phyloP scores from a whole-genome alignment of 2,113 vertebrate species.

The Castor canadensis region DNA sequence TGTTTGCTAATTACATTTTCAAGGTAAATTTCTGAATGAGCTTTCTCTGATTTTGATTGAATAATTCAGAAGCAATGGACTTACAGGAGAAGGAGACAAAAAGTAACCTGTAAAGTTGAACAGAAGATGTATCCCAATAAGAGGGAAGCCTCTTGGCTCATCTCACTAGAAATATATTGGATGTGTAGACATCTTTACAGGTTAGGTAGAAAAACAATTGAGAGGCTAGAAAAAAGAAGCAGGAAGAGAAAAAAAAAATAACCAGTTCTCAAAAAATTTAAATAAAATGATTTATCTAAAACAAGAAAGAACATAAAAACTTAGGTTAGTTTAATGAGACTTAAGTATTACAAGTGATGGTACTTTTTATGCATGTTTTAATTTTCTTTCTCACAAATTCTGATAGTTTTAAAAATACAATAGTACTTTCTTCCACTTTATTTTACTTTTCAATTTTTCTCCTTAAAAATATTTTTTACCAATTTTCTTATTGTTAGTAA shows the following conservation, averaged over 20 bases:
- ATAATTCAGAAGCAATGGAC: constrained; percentile 19
- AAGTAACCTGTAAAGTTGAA: background rate
- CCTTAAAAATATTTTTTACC: background rate
- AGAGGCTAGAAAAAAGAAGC: background rate
- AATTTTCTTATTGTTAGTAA: background rate
- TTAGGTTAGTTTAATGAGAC: background rate
- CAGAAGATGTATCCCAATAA: background rate
- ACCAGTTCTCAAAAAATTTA: background rate
- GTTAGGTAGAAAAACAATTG: background rate
- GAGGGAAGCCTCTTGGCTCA: background rate
- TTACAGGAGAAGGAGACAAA: background rate
- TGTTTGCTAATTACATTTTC: background rate
- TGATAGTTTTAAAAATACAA: background rate
- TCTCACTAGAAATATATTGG: background rate
- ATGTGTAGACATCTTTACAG: background rate
- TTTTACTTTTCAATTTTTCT: constrained; percentile 22
- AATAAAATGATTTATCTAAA: background rate
- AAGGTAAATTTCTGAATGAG: background rate
- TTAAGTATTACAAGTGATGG: background rate
- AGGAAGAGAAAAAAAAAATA: background rate
- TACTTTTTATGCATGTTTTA: background rate
- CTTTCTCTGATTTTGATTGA: constrained; percentile 6
- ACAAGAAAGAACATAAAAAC: constrained; percentile 19
- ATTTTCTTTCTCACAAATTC: constrained; percentile 11
- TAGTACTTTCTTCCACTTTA: background rate